phyloP scores from a whole-genome alignment of 2,113 vertebrate genomes.

The Alligator sinensis region DNA sequence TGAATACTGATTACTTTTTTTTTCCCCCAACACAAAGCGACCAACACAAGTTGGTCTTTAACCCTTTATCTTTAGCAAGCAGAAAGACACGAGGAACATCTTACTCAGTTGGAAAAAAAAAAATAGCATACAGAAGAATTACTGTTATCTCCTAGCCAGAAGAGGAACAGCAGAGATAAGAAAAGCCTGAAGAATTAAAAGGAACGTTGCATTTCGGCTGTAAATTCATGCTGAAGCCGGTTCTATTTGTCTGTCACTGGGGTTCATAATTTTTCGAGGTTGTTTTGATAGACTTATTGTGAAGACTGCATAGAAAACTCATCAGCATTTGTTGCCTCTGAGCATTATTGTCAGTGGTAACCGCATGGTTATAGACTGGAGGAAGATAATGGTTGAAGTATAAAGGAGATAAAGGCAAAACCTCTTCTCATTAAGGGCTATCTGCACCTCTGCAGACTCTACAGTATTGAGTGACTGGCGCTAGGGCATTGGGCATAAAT shows the following conservation, averaged over 20 bases:
- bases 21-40: constrained; percentile 84
- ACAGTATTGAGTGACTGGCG: constrained; percentile 90
- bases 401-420: constrained; percentile 95
- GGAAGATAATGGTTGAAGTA: constrained; percentile 96
- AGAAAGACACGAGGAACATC: constrained; percentile 96
- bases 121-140: constrained; percentile 95
- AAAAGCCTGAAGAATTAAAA: constrained; percentile 92
- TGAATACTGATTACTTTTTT: constrained; percentile 93
- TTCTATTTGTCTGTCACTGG: constrained; percentile 90
- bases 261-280: constrained; percentile 89
- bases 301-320: constrained; percentile 95
- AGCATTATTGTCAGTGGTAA: constrained; percentile 97
- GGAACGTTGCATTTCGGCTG: constrained; percentile 90
- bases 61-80: constrained; percentile 99
- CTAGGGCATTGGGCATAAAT: constrained; percentile 89
- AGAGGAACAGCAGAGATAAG: constrained; percentile 96
- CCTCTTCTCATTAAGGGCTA: constrained; percentile 99
- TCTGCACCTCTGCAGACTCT: constrained; percentile 95
- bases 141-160: constrained; percentile 98
- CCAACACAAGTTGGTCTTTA: constrained; percentile 96
- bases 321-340: constrained; percentile 96
- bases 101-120: constrained; percentile 85
- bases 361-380: constrained; percentile 97
- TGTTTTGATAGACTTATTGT: constrained; percentile 98
- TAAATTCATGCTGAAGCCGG: constrained; percentile 90